phyloP scores from a whole-genome alignment of 2,888 invertebrate species.

The Coelopa pilipes region DNA sequence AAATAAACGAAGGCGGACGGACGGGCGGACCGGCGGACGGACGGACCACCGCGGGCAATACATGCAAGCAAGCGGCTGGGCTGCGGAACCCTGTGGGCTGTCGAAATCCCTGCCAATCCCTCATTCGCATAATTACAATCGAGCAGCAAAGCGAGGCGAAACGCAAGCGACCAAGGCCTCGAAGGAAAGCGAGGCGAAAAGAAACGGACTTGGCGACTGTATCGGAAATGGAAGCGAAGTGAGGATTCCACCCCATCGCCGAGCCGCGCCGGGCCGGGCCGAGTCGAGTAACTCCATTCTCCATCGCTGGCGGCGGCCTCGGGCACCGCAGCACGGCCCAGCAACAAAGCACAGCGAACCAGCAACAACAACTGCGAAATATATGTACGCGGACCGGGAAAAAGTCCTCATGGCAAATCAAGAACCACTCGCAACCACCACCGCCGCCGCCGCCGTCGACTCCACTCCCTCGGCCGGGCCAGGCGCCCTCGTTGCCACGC shows the following conservation, averaged over 20 bases:
- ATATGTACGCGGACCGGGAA: not conserved
- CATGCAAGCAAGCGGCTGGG: not conserved
- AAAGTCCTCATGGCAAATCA: constrained; percentile 27
- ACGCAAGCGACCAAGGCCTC: not conserved
- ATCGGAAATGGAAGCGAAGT: constrained; percentile 20
- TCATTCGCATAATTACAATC: constrained; percentile 24
- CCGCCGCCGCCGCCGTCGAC: not conserved
- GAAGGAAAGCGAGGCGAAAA: constrained; percentile 9
- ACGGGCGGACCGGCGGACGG: too few species aligned
- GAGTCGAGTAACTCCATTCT: constrained; percentile 20
- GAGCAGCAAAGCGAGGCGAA: not conserved
- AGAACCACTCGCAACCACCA: constrained; percentile 24
- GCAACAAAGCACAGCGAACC: not conserved
- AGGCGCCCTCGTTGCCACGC: constrained; percentile 5
- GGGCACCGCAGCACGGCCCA: not conserved
- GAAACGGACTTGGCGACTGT: constrained; percentile 7
- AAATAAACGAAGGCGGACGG: not conserved
- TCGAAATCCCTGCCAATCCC: constrained; percentile 31
- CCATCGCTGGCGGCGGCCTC: constrained; percentile 19
- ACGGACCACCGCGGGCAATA: not conserved
- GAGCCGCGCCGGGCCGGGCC: constrained; percentile 1
- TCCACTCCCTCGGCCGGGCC: not conserved
- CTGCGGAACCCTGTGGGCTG: constrained; percentile 6
- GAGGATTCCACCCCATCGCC: constrained; percentile 29
- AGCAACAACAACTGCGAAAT: not conserved